Base-by-base conservation (phyloP, 2,888 invertebrate genomes). In the Cheilosia soror region DNA sequence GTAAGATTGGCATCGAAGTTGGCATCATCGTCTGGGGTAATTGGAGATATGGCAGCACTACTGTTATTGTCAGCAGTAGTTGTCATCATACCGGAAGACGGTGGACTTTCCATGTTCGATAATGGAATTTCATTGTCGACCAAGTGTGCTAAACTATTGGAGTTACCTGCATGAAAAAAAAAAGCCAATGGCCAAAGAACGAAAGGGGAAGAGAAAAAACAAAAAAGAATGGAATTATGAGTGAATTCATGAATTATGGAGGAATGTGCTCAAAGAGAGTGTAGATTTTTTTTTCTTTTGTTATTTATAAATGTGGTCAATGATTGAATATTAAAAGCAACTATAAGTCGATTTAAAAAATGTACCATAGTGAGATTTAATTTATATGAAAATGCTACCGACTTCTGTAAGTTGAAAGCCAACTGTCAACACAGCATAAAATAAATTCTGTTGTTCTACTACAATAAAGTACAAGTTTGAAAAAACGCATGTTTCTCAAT, bases 81-180 rank as follows among this genome's bases (percentile, higher is more conserved):
- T 57, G 71, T 62, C 83, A 79, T 79, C 89, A 89, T 15, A 90
- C 91, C 77, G 90, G 91, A 75, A 57, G 85, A 88, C 5, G 89
- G 88, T 15, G 91, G 90, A 65, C 90, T 89, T 73, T 92, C 91
- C 90, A 92, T 90, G 62, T 91, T 93, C 69, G 94, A 94, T 89
- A 95, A 89, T 63, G 95, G 95, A 87, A 94, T 93, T 92, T 95
- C 95, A 89, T 94, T 95, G 88, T 93, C 93, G 87, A 95, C 94
- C 89, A 95, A 92, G 89, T 95, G 95, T 75, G 94, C 94, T 90
- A 95, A 93, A 90, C 95, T 95, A 92, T 94, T 95, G 88, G 94
- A 94, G 90, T 95, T 95, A 92, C 94, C 95, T 95, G 93, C 25
- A 89, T 88, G 47, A 29, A 42, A 40, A 29, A 42, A 40, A 4